Conservation (phyloP, 2,888 invertebrate species). For the Cephus runcator region DNA sequence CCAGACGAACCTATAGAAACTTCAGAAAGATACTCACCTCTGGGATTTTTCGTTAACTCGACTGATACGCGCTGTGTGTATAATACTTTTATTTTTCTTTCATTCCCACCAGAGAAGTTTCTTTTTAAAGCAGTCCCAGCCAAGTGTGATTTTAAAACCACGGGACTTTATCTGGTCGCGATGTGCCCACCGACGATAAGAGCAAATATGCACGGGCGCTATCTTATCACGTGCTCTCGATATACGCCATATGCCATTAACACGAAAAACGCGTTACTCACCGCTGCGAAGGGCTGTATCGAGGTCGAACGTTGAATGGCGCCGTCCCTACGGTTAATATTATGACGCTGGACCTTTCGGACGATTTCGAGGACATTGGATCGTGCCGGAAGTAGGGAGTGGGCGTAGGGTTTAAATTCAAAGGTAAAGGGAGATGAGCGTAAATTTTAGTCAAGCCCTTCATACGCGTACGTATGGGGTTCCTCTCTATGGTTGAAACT, state of each 20-base stretch:
- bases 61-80: neutral
- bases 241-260: conserved; percentile 48
- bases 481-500: neutral
- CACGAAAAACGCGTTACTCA: conserved; percentile 42
- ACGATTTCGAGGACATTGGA: conserved; percentile 14
- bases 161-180: neutral
- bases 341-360: conserved; percentile 14
- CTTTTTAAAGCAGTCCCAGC: neutral
- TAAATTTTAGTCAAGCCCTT: neutral
- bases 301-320: conserved; percentile 29
- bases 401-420: neutral
- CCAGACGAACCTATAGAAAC: neutral
- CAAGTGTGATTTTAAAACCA: neutral
- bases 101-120: neutral
- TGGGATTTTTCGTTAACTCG: neutral
- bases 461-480: neutral
- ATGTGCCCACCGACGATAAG: conserved; percentile 7
- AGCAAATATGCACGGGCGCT: conserved; percentile 48
- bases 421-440: neutral
- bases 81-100: neutral
- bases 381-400: conserved; percentile 5
- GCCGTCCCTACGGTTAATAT: neutral
- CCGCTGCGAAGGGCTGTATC: conserved; percentile 37
- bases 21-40: neutral
- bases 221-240: conserved; percentile 48